Conservation (phyloP, 1,140 invertebrate species). For the Pogonomyrmex californicus region DNA sequence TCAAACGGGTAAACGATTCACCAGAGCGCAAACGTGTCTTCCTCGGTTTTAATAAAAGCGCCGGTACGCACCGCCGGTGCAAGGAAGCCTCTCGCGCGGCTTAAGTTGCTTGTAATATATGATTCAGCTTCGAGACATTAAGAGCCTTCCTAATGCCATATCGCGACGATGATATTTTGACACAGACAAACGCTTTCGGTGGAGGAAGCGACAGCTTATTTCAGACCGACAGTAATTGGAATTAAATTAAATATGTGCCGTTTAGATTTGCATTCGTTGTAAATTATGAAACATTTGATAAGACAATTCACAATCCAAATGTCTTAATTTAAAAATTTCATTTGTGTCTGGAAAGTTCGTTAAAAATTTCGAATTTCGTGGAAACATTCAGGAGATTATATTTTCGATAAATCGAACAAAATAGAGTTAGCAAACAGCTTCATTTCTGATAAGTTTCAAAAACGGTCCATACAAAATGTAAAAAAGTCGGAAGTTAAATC, state of each 20-base stretch:
- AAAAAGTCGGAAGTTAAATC: not conserved
- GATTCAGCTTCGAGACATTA: conserved; percentile 57
- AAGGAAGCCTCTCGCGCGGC: conserved; percentile 34
- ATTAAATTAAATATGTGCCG: not conserved
- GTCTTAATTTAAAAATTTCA: not conserved
- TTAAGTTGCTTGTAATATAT: conserved; percentile 64
- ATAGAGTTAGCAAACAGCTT: not conserved
- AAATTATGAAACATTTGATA: not conserved
- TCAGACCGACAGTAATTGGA: conserved; percentile 16
- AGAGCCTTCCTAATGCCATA: conserved; percentile 29
- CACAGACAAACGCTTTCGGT: conserved; percentile 21
- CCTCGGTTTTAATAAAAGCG: conserved; percentile 56
- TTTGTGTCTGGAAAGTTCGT: not conserved
- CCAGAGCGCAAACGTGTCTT: conserved; percentile 36
- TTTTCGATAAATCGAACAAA: not conserved
- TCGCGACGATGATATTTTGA: conserved; percentile 56
- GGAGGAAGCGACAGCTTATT: not conserved
- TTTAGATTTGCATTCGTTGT: not conserved
- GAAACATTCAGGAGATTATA: not conserved
- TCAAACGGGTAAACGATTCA: conserved; percentile 58
- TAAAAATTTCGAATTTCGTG: not conserved
- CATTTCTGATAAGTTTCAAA: not conserved
- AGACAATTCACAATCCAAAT: not conserved
- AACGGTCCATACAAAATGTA: not conserved
- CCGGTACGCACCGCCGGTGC: conserved; percentile 19